Conservation (phyloP, 2,888 invertebrate species). For the Drosophila nigritarsus region DNA sequence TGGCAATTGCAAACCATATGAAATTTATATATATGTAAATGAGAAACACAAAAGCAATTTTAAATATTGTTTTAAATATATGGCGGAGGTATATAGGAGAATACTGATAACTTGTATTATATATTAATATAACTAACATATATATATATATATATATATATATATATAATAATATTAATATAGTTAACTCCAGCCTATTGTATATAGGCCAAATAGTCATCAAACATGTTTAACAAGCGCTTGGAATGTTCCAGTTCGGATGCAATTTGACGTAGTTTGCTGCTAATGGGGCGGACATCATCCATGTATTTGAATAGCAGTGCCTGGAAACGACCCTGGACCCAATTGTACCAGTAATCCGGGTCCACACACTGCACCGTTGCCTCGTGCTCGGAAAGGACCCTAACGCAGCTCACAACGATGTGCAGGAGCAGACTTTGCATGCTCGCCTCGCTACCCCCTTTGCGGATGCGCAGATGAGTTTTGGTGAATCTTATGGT, state of each 20-base stretch:
- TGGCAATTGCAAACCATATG: neutral
- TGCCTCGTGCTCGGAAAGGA: conserved; percentile 21
- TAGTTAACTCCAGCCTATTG: neutral
- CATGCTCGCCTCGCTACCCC: neutral
- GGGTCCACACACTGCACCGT: neutral
- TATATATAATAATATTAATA: too few relatives aligned
- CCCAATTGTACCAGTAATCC: conserved; percentile 57
- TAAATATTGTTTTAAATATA: neutral
- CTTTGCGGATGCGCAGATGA: neutral
- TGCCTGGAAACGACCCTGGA: conserved; percentile 48
- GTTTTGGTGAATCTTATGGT: conserved; percentile 26
- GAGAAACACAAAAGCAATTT: fast-evolving
- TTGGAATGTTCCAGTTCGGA: conserved; percentile 16
- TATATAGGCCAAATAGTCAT: conserved; percentile 32
- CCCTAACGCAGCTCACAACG: conserved; percentile 17
- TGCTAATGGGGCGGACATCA: conserved; percentile 28
- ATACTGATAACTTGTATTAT: neutral
- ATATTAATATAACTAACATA: neutral
- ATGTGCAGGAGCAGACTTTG: conserved; percentile 38
- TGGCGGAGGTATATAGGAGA: too few relatives aligned
- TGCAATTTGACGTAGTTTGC: conserved; percentile 22
- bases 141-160: too few relatives aligned
- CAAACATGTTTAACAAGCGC: conserved; percentile 15
- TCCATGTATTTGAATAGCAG: conserved; percentile 42
- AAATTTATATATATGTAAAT: neutral